These are phyloP conservation scores for Adela reaumurella DNA, from an alignment of 2,888 invertebrate genomes.

Conservation along the genomic window DNA sequence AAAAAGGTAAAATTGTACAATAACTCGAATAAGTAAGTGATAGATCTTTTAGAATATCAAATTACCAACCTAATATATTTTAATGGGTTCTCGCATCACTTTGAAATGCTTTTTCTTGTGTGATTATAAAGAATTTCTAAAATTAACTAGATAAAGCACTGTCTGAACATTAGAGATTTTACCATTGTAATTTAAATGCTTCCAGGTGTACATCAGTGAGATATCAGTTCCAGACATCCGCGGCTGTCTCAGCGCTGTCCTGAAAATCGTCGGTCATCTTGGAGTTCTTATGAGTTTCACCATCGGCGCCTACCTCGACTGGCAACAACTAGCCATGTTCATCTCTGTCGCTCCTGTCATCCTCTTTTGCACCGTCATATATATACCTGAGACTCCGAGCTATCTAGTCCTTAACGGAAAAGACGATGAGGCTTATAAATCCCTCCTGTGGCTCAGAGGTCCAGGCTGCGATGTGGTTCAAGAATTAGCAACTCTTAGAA, in stretches of 20 bases:
- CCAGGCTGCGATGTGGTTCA: conserved; percentile 72
- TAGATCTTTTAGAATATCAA: too few species aligned
- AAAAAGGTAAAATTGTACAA: too few species aligned
- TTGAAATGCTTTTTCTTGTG: background rate
- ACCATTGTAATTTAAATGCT: conserved; percentile 11
- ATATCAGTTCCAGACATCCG: conserved; percentile 83
- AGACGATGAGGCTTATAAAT: conserved; percentile 61
- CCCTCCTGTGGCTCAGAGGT: conserved; percentile 81
- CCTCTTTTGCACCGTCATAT: conserved; percentile 70
- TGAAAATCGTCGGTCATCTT: conserved; percentile 81
- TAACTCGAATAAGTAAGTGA: too few species aligned
- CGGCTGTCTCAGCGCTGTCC: conserved; percentile 80
- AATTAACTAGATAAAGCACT: too few species aligned
- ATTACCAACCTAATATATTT: too few species aligned
- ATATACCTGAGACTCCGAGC: conserved; percentile 87
- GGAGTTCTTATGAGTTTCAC: conserved; percentile 82
- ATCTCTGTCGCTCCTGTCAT: conserved; percentile 76
- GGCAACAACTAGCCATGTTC: conserved; percentile 79
- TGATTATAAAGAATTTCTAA: too few species aligned
- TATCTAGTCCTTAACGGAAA: conserved; percentile 74
- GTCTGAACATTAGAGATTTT: too few species aligned
- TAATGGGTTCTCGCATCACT: too few species aligned
- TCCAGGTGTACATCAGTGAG: conserved; percentile 85
- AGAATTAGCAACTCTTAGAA: conserved; percentile 68
- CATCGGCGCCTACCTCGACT: conserved; percentile 78